Conservation (phyloP, 2,797 vertebrate species). For the Sylvilagus floridanus region DNA sequence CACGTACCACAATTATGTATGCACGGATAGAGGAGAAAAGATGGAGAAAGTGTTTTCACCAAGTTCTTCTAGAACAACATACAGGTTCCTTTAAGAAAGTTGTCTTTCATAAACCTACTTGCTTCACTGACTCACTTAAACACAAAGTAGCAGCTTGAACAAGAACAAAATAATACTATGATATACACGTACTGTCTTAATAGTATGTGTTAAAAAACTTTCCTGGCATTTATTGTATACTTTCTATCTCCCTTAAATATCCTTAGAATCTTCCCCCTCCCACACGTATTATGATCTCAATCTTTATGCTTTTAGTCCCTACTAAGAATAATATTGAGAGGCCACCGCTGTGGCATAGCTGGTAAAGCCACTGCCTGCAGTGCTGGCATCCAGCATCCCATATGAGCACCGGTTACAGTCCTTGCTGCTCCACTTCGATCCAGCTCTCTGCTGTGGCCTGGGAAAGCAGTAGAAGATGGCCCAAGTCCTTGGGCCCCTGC, state of each 20-base stretch:
- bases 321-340: slow-evolving; percentile 48
- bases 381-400: too few species aligned
- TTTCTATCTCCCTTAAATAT: slow-evolving; percentile 64
- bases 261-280: slow-evolving; percentile 67
- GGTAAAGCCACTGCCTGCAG: too few species aligned
- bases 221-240: slow-evolving; percentile 66
- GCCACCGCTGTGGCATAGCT: too few species aligned
- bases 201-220: slow-evolving; percentile 60
- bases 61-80: slow-evolving; percentile 28
- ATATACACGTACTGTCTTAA: slow-evolving; percentile 67
- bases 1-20: background rate
- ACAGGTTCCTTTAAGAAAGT: slow-evolving; percentile 63
- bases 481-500: too few species aligned
- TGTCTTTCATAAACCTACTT: slow-evolving; percentile 67
- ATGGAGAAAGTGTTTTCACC: background rate
- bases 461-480: too few species aligned
- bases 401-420: too few species aligned
- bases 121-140: slow-evolving; percentile 74
- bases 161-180: slow-evolving; percentile 77
- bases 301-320: slow-evolving; percentile 26
- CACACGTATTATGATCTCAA: slow-evolving; percentile 32
- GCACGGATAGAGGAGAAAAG: background rate
- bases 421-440: too few species aligned
- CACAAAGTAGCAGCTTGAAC: slow-evolving; percentile 75
- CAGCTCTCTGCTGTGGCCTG: too few species aligned